Conservation (phyloP, 2,888 invertebrate genomes). For the Drosophila stalkeri region DNA sequence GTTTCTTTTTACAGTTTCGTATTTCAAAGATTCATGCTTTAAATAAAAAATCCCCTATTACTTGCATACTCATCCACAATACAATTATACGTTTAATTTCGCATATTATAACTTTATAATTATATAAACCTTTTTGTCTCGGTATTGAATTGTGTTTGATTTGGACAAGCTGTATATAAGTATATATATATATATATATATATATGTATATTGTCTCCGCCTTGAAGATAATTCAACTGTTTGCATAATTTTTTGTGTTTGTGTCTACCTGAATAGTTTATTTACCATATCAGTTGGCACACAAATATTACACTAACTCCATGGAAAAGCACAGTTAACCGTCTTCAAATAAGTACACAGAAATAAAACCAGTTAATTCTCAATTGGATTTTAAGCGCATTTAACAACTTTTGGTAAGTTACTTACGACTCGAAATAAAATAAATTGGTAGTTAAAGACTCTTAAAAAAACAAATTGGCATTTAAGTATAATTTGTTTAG, state of each 20-base stretch:
- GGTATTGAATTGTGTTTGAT: constrained; percentile 38
- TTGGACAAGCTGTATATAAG: constrained; percentile 6
- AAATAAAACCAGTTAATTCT: constrained; percentile 5
- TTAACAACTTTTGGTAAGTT: constrained; percentile 36
- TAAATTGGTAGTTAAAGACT: background rate
- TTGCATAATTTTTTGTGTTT: constrained; percentile 41
- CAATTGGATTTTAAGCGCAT: constrained; percentile 31
- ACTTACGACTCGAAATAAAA: background rate
- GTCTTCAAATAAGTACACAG: constrained; percentile 26
- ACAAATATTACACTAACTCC: constrained; percentile 18
- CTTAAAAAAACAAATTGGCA: background rate
- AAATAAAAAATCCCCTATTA: background rate
- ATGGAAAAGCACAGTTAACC: constrained; percentile 10
- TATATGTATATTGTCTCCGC: constrained; percentile 20
- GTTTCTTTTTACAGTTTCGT: constrained; percentile 17
- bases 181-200: constrained; percentile 14
- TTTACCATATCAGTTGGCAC: constrained; percentile 29
- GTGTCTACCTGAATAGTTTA: constrained; percentile 18
- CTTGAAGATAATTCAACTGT: constrained; percentile 40
- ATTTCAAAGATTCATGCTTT: constrained; percentile 20
- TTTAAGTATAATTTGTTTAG: background rate
- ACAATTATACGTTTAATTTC: background rate
- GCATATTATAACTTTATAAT: background rate
- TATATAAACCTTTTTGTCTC: constrained; percentile 30
- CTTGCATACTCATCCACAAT: background rate